Conservation (phyloP, 2,888 invertebrate genomes). For the Brachyopa scutellaris region DNA sequence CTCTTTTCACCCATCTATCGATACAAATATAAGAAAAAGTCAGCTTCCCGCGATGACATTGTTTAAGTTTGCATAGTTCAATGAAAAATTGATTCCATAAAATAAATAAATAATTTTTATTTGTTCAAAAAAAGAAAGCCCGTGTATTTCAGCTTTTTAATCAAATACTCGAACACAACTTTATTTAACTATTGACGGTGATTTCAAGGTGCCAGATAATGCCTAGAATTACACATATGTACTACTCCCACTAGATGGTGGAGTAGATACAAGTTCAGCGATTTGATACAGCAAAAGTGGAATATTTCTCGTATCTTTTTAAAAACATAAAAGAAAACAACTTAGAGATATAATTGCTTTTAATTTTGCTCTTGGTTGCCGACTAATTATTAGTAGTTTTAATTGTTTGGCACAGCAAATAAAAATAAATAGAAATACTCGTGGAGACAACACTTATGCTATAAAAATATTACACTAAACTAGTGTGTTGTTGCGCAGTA, state of each 20-base stretch:
- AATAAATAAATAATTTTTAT: background rate
- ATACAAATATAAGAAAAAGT: background rate
- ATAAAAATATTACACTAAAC: too few relatives aligned
- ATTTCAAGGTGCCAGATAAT: background rate
- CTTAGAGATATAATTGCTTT: background rate
- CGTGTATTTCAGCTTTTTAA: too few relatives aligned
- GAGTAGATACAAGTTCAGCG: background rate
- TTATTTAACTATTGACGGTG: background rate
- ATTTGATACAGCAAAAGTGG: background rate
- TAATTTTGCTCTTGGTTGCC: background rate
- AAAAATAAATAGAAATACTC: too few relatives aligned
- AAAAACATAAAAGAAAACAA: background rate
- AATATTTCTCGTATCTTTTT: background rate
- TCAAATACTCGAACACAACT: too few relatives aligned
- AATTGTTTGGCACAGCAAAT: too few relatives aligned
- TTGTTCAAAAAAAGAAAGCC: too few relatives aligned
- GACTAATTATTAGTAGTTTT: background rate
- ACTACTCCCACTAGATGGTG: too few relatives aligned
- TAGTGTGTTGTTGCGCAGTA: too few relatives aligned
- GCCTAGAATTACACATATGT: background rate
- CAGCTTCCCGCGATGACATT: too few relatives aligned
- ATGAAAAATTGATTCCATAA: conserved; percentile 8
- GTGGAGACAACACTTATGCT: too few relatives aligned
- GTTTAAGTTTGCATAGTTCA: background rate
- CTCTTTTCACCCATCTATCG: too few relatives aligned